phyloP scores from a whole-genome alignment of 2,797 vertebrate genomes.

The Acanthurus leucopareius region DNA sequence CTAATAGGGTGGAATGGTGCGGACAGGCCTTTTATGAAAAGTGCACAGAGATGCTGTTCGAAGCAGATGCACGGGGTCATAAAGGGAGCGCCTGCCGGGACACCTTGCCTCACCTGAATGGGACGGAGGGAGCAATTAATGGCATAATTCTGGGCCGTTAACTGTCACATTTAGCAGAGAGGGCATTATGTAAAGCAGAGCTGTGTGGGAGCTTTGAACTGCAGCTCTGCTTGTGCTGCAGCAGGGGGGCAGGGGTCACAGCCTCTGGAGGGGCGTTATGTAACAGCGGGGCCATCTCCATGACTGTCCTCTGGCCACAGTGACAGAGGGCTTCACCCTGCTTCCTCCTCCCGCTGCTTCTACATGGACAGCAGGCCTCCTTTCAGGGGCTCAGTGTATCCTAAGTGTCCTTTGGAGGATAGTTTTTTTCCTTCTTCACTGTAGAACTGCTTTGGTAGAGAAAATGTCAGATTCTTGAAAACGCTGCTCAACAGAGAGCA shows the following conservation, averaged over 20 bases:
- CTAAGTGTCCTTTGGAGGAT: slow-evolving; percentile 24
- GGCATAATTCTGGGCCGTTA: slow-evolving; percentile 23
- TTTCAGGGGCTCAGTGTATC: neutral
- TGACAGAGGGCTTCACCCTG: slow-evolving; percentile 30
- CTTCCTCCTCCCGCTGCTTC: slow-evolving; percentile 12
- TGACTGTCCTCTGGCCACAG: slow-evolving; percentile 54
- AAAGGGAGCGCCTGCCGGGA: slow-evolving; percentile 33
- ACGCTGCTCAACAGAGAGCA: slow-evolving; percentile 36
- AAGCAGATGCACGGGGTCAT: slow-evolving; percentile 52
- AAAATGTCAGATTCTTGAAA: slow-evolving; percentile 41
- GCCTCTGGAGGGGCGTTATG: slow-evolving; percentile 60
- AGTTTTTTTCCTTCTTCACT: neutral
- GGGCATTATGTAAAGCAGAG: slow-evolving; percentile 52
- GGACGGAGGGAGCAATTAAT: slow-evolving; percentile 48
- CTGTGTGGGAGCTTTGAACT: slow-evolving; percentile 31
- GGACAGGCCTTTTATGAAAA: slow-evolving; percentile 20
- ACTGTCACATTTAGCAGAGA: slow-evolving; percentile 31
- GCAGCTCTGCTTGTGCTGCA: slow-evolving; percentile 44
- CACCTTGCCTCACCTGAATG: slow-evolving; percentile 35
- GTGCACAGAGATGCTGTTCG: slow-evolving; percentile 42
- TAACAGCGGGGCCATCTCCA: slow-evolving; percentile 64
- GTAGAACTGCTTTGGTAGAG: slow-evolving; percentile 57
- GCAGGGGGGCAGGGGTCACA: slow-evolving; percentile 47
- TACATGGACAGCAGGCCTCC: neutral
- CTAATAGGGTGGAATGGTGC: slow-evolving; percentile 39